Evolutionary conservation across 2,797 vertebrate genomes (phyloP).

Genomic region (Phrynocephalus vlangalii): DNA sequence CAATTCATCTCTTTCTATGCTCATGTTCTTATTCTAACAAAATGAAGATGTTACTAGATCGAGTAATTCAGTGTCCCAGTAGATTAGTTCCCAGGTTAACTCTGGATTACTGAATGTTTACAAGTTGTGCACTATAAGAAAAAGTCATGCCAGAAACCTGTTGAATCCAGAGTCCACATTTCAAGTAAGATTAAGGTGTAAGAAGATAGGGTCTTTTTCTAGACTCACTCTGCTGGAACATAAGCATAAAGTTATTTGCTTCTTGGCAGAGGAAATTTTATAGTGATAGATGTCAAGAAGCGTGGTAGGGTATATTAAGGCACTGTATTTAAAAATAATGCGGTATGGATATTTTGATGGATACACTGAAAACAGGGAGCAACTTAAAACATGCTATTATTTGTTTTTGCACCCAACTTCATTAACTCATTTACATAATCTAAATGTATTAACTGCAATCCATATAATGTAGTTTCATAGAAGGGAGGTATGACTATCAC

Average conservation of each 20-base stretch:
- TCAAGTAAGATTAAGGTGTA: slow-evolving; percentile 21
- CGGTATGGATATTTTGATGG: background rate
- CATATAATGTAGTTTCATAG: background rate
- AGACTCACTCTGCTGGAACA: background rate
- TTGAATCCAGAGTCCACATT: slow-evolving; percentile 5
- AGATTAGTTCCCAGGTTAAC: slow-evolving; percentile 22
- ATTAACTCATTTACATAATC: background rate
- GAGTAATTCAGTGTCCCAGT: slow-evolving; percentile 25
- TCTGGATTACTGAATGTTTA: slow-evolving; percentile 14
- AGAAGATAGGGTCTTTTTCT: slow-evolving; percentile 20
- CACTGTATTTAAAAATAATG: background rate
- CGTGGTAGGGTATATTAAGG: background rate
- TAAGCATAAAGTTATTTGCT: slow-evolving; percentile 10
- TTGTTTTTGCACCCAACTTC: background rate
- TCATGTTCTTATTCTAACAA: background rate
- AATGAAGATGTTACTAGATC: slow-evolving; percentile 14
- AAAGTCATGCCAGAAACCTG: slow-evolving; percentile 28
- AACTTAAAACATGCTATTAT: background rate
- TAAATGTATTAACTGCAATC: background rate
- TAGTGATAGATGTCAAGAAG: background rate
- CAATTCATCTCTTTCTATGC: background rate
- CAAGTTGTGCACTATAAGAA: background rate
- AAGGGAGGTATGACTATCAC: background rate
- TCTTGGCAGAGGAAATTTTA: background rate
- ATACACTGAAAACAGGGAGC: background rate